A percentile compares a stretch with the other conserved stretches of the same genome.
Conservation (phyloP, 2,797 vertebrate species). For the Lepidocolaptes lacrymiger region DNA sequence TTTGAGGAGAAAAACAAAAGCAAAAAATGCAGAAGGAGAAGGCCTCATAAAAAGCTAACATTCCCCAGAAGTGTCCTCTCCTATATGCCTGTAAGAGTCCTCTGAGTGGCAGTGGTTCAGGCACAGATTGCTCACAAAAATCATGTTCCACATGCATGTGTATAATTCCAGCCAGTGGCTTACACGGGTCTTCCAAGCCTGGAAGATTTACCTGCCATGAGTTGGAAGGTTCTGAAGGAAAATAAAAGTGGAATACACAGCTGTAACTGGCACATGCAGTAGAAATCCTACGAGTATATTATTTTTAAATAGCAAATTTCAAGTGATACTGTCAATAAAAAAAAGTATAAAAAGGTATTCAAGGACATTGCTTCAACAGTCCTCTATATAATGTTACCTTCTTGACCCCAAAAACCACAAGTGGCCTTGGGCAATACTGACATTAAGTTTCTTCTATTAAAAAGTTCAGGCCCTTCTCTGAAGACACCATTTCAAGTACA, state of each 20-base stretch:
- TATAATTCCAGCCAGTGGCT: background rate
- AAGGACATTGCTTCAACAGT: background rate
- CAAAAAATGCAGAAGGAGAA: background rate
- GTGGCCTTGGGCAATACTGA: background rate
- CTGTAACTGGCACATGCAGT: background rate
- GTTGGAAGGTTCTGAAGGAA: background rate
- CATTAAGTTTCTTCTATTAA: background rate
- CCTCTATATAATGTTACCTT: background rate
- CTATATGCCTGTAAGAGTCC: background rate
- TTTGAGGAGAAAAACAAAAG: background rate
- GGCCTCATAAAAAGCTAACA: background rate
- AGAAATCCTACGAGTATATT: background rate
- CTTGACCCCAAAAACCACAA: background rate
- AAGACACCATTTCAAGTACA: background rate
- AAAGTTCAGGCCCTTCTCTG: background rate
- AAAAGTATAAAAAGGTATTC: background rate
- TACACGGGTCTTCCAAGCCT: background rate
- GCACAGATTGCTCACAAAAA: slow-evolving; percentile 21
- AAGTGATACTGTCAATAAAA: background rate
- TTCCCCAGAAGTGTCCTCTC: background rate
- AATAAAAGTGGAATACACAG: background rate
- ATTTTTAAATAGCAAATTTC: background rate
- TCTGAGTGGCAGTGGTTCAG: background rate
- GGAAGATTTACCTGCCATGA: background rate
- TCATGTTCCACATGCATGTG: background rate